Base-by-base conservation (phyloP, 2,888 invertebrate genomes). In the Netelia fuscicornis region DNA sequence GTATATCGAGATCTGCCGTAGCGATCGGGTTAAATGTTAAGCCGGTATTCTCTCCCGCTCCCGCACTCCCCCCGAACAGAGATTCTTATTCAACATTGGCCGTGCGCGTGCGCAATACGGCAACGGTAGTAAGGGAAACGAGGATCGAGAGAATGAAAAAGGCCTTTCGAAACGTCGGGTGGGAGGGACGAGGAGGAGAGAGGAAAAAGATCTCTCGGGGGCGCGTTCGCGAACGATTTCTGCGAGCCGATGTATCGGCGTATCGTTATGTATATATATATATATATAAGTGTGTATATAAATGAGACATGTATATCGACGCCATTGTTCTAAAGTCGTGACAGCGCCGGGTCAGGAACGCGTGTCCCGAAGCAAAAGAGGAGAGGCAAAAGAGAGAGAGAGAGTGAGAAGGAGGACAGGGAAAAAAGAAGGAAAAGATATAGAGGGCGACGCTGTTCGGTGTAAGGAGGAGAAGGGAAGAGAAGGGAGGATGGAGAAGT, bases 341-440 rank as follows among this genome's bases (percentile, higher is more conserved):
- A 93, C 92, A 92, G 92, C 90, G 90, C 87, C 89, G 90, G 92
- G 92, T 93, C 92, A 93, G 92, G 92, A 92, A 93, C 92, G 92
- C 92, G 92, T 92, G 92, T 92, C 90, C 88, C 86, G 85, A 86
- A 85, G 84, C 81, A 77, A 62, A 81, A 81, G 76, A 75, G 80
- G 72, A 85, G 86, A 48, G 20, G 23, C 44, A 48, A 44, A 62
- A 72, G 70, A 65, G 77, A 62, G 58, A 25, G 30, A 68, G 62
- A 25, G 42, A 64, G 56, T 44, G 75, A 64, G 37, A 25, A 30
- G 17, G 30, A 3, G 30, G 30, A 58, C 17, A 52, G 42, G 25
- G 44, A 6, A 42, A 60, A 20, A 44, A 58, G 62, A 62, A 52
- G 17, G 30, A 11, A 64, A 64, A 54, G 67, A 70, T 52, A 62